These are phyloP conservation scores for Neodiprion lecontei DNA, from an alignment of 1,140 invertebrate genomes.

Conservation along the genomic window DNA sequence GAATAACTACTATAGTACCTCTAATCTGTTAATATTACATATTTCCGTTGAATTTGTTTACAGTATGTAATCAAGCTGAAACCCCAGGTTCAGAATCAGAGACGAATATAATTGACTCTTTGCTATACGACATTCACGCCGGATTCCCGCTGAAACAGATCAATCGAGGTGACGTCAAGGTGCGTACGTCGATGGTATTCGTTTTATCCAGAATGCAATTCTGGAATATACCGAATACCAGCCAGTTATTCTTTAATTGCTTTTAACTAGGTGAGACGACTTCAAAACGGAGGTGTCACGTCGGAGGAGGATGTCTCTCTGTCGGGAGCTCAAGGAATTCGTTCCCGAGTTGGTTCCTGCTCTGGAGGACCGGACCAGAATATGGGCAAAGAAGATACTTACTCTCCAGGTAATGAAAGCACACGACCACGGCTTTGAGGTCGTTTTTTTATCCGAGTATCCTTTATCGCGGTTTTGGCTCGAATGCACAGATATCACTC, in stretches of 20 bases:
- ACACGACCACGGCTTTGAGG: not conserved
- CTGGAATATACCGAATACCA: not conserved
- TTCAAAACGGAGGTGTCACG: constrained; percentile 62
- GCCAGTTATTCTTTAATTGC: not conserved
- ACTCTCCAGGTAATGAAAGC: constrained; percentile 71
- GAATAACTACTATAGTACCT: constrained; percentile 1
- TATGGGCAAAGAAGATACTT: constrained; percentile 69
- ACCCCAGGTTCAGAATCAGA: constrained; percentile 79
- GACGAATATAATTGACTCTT: constrained; percentile 74
- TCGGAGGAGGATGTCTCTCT: constrained; percentile 72
- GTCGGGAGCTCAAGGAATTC: constrained; percentile 72
- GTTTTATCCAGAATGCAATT: not conserved
- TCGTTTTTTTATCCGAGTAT: constrained; percentile 12
- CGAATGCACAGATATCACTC: constrained; percentile 77
- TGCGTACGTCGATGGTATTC: constrained; percentile 30
- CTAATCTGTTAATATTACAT: constrained; percentile 6
- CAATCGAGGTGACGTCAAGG: constrained; percentile 58
- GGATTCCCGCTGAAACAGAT: constrained; percentile 65
- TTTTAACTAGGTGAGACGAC: constrained; percentile 53
- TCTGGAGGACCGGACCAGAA: constrained; percentile 61
- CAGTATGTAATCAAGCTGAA: constrained; percentile 72
- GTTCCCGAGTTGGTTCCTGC: constrained; percentile 73
- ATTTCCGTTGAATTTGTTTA: constrained; percentile 33
- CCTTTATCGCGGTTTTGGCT: not conserved
- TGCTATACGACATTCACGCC: constrained; percentile 74